Percentiles rank a stretch among this genome's conserved stretches.
Evolutionary conservation across 2,113 vertebrate genomes (phyloP).

Genomic region (Todiramphus saurophagus): DNA sequence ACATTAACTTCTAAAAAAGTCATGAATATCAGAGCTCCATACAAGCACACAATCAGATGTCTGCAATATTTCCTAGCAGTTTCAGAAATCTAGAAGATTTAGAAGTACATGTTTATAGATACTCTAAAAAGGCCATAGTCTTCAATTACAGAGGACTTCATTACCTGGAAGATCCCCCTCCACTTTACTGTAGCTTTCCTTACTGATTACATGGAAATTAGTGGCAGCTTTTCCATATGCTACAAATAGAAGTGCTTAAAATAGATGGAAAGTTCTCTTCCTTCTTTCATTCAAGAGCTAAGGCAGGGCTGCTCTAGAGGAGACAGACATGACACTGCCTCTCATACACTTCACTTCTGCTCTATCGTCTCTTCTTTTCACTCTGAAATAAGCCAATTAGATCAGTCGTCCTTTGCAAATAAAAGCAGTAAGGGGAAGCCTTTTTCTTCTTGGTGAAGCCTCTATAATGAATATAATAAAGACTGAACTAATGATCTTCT

Average conservation of each 20-base stretch:
- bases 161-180: background rate
- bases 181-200: background rate
- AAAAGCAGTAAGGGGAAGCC: background rate
- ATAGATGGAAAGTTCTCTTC: conserved; percentile 28
- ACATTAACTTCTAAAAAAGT: background rate
- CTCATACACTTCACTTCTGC: background rate
- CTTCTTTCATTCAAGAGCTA: background rate
- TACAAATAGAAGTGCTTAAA: conserved; percentile 35
- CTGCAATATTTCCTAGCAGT: background rate
- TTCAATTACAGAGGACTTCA: background rate
- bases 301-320: background rate
- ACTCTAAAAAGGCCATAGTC: background rate
- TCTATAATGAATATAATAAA: background rate
- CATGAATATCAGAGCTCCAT: background rate
- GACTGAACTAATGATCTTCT: background rate
- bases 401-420: background rate
- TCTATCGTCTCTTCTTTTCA: background rate
- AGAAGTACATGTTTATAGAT: background rate
- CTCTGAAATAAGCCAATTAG: background rate
- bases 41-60: background rate
- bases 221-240: background rate
- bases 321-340: background rate
- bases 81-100: background rate
- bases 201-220: background rate
- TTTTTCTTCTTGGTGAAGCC: background rate